Conservation (phyloP, 2,888 invertebrate genomes). For the Meganola albula region DNA sequence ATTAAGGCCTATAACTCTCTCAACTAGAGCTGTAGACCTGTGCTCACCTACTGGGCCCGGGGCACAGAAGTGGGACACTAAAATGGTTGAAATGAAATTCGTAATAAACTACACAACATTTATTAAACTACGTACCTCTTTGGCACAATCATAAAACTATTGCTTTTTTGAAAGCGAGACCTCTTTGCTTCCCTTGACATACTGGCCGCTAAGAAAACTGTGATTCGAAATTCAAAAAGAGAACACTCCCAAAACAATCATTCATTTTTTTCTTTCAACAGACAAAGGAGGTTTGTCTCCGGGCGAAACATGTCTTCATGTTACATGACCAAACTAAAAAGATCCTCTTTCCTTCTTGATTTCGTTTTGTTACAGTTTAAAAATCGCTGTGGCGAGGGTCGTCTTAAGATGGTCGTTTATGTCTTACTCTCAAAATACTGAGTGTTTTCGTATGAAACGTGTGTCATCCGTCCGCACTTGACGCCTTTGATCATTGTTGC, state of each 20-base stretch:
- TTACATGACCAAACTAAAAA: conserved; percentile 35
- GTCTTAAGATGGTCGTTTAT: conserved; percentile 47
- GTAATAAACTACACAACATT: too few species aligned
- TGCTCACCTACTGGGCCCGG: too few species aligned
- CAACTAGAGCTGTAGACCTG: too few species aligned
- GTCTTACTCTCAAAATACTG: conserved; percentile 52
- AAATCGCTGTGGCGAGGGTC: conserved; percentile 30
- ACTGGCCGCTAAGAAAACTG: conserved; percentile 19
- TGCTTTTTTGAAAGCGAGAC: not conserved
- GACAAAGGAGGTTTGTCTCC: conserved; percentile 56
- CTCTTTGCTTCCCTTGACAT: conserved; percentile 20
- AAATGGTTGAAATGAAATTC: too few species aligned
- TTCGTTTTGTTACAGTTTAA: conserved; percentile 22
- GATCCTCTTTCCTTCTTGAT: conserved; percentile 30
- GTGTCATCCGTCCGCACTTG: conserved; percentile 50
- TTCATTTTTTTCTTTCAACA: conserved; percentile 53
- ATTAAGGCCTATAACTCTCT: too few species aligned
- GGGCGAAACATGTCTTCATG: conserved; percentile 53
- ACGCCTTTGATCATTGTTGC: conserved; percentile 43
- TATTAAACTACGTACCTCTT: too few species aligned
- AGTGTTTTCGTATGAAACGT: conserved; percentile 49
- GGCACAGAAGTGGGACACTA: too few species aligned
- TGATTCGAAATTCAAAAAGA: conserved; percentile 31
- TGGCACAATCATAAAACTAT: too few species aligned
- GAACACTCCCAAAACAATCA: conserved; percentile 50